Evolutionary conservation across 2,113 vertebrate genomes (phyloP), one percentile per base, ranked within the genome.

Genomic region (Nesoenas mayeri): DNA sequence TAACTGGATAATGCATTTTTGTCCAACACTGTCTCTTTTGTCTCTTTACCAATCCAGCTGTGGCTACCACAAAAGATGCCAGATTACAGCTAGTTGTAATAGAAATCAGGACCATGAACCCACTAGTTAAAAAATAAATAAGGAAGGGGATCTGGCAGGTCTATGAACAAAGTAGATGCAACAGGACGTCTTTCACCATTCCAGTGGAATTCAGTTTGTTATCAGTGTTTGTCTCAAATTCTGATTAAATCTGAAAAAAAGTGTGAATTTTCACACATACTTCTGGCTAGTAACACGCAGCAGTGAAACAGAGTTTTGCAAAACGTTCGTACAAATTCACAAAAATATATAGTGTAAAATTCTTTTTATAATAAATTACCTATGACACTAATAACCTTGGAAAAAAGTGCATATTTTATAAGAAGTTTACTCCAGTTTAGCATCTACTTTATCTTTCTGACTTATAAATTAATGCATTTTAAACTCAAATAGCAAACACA

Each of bases 111-210:
- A 40, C 12, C 10, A 36, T 29, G 28, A 60, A 72, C 1, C 3
- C 11, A 19, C 28, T 1, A 54, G 10, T 51, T 44, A 44, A 15
- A 71, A 87, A 71, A 89, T 47, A 84, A 56, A 44, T 9, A 42
- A 9, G 5, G 11, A 4, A 69, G 2, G 1, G 8, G 5, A 73
- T 3, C 6, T 44, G 28, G 12, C 18, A 36, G 29, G 17, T 17
- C n/a, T 44, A 9, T 10, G 15, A 34, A 56, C 44, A 80, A 79
- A 85, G 12, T 58, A 62, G 31, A 31, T 19, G 21, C 2, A 65
- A 48, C 1, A 48, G 14, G 24, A 29, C 6, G 21, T 56, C 32
- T n/a, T 83, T 21, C 79, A 77, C 7, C 1, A 10, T 72, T 62
- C 28, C 22, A 58, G 18, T 12, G 9, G 5, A 13, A 28, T 69